Evolutionary conservation across 2,797 vertebrate species (phyloP).

Genomic region (Sebastes oblongus): DNA sequence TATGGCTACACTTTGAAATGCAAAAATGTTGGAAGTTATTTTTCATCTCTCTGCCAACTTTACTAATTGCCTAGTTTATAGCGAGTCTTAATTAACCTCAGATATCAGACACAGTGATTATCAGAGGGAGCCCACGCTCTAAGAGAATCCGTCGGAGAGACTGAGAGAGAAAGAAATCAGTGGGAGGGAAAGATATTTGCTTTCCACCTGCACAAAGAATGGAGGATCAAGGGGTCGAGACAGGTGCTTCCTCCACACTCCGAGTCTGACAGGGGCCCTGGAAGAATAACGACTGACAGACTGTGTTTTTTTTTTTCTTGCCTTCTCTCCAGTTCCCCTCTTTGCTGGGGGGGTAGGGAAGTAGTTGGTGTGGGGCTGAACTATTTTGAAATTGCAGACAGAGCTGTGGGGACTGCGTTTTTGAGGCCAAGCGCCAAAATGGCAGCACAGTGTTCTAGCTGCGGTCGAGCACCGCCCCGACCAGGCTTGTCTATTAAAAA

Average conservation of each 20-base stretch:
- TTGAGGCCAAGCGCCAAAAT: constrained; percentile 76
- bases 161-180: not conserved
- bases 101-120: not conserved
- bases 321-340: constrained; percentile 41
- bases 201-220: constrained; percentile 69
- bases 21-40: not conserved
- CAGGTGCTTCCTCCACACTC: constrained; percentile 75
- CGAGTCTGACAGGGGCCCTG: constrained; percentile 35
- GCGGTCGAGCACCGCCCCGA: constrained; percentile 83
- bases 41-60: not conserved
- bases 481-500: constrained; percentile 83
- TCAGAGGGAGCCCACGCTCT: not conserved
- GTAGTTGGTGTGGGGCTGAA: constrained; percentile 54
- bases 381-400: constrained; percentile 77
- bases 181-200: constrained; percentile 51
- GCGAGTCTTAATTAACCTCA: not conserved
- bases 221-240: constrained; percentile 56
- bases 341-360: constrained; percentile 60
- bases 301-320: constrained; percentile 22
- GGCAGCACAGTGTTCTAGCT: constrained; percentile 78
- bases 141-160: not conserved
- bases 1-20: not conserved
- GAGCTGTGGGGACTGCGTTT: constrained; percentile 70
- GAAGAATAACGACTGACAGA: constrained; percentile 58
- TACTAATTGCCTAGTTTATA: not conserved